These are phyloP conservation scores for Galeopterus variegatus DNA, from an alignment of 2,113 vertebrate genomes.

Conservation along the genomic window DNA sequence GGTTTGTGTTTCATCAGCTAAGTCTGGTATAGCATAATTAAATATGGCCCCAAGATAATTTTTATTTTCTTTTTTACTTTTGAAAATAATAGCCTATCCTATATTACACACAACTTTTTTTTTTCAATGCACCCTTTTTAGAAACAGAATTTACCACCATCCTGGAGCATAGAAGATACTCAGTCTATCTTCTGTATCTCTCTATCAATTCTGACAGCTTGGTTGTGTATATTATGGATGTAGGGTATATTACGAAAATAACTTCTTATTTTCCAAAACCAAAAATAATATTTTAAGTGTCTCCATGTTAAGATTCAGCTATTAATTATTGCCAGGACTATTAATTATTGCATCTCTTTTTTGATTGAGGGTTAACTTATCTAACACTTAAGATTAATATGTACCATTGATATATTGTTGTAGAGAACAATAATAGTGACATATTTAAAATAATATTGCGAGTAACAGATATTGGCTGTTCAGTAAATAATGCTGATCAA, in stretches of 20 bases:
- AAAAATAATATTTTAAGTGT: neutral
- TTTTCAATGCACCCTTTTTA: neutral
- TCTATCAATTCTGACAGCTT: neutral
- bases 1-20: neutral
- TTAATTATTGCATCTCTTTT: neutral
- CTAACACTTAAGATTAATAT: neutral
- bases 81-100: neutral
- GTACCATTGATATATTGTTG: neutral
- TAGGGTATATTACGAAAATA: neutral
- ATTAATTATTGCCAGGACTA: too few species aligned
- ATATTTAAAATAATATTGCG: neutral
- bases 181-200: neutral
- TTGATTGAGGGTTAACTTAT: neutral
- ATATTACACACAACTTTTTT: neutral
- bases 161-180: neutral
- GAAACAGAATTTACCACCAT: neutral
- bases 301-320: neutral
- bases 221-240: neutral
- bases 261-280: neutral
- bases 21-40: neutral
- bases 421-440: neutral
- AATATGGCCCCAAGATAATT: neutral
- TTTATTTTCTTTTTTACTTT: neutral
- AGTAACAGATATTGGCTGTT: neutral
- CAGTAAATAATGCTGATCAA: neutral